Base-by-base conservation (phyloP, 1,140 invertebrate genomes). In the Penaeus japonicus region DNA sequence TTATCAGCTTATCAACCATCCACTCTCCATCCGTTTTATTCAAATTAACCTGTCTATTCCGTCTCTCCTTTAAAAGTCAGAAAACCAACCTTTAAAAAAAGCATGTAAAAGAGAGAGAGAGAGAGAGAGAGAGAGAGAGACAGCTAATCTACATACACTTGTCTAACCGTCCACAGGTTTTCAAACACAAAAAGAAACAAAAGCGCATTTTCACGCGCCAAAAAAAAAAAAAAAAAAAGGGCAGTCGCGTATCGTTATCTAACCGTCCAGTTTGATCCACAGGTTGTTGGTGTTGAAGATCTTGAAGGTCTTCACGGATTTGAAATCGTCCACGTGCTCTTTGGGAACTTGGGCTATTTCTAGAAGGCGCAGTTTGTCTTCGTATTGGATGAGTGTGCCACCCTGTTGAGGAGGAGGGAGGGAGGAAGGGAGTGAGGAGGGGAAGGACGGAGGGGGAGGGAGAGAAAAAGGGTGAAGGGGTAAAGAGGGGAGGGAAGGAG, bases 271-370 rank as follows among this genome's bases (percentile, higher is more conserved):
- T 92, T 96, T 99, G 12, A 98, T 96, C 99, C 99, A 99, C 80
- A 99, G 93, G 92, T 99, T 99, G 92, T 99, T 99, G 0, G 99
- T 99, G 92, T 99, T 99, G 94, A 99, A 99, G 92, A 99, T 99
- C 94, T 99, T 99, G 92, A 99, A 99, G 89, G 97, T 99, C 92
- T 97, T 98, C 15, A 99, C 96, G 27, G 98, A 99, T 94, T 99
- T 99, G 92, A 99, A 99, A 92, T 99, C 98, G 93, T 99, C 98
- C 2, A 98, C 95, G 92, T 99, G 97, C 91, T 99, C 98, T 92
- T 97, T 98, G 0, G 99, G 98, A 4, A 99, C 99, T 95, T 99
- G 99, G 15, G 99, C 99, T 88, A 99, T 99, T 95, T 99, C 99
- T 20, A 99, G 94, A 27, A 99, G 94, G 85, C 98, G 93, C 32